Base-by-base conservation (phyloP, 2,888 invertebrate species). In the Fissipunctia ypsillon region DNA sequence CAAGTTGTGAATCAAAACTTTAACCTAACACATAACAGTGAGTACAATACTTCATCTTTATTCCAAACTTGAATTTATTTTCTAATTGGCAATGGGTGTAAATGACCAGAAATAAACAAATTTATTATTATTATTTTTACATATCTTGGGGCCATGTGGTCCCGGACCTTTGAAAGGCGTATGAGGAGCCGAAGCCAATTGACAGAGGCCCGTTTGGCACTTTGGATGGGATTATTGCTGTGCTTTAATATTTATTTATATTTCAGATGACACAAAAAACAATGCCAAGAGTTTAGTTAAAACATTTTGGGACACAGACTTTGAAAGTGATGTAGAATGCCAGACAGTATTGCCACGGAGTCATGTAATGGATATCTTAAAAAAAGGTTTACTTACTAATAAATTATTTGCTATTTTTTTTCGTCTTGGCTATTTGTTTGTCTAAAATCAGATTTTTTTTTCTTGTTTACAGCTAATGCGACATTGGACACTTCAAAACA, bases 221-320 rank as follows among this genome's bases (percentile, higher is more conserved):
- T 28, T 28, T n/a, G 1, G 50, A 50, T 28, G 22, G 22, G n/a
- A 38, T 35, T 22, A n/a, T 43, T 25, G 12, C 35, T 50, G 25
- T 68, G 31, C 10, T 12, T 28, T 35, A 1, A 19, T 69, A 28
- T 0, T 43, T 12, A 19, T 45, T 67, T 48, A 31, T 48, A n/a
- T 88, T 88, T 63, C 76, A 88, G 88, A 73, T 76, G 16, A 67
- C 9, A 78, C 69, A 2, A 79, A 87, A 75, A 89, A 68, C 64
- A 86, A 80, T 63, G 65, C 85, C 6, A 84, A 87, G 43, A 90
- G 78, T 61, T 85, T 85, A 75, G 89, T 87, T 0, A 93, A 90
- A 84, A 88, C 90, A 19, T 95, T 94, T 87, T 95, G 94, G 95
- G 93, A 94, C 60, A 93, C 92, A 35, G 95, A 95, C 83, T 88